Conservation (phyloP, 2,113 vertebrate genomes). For the Lophura nycthemera region DNA sequence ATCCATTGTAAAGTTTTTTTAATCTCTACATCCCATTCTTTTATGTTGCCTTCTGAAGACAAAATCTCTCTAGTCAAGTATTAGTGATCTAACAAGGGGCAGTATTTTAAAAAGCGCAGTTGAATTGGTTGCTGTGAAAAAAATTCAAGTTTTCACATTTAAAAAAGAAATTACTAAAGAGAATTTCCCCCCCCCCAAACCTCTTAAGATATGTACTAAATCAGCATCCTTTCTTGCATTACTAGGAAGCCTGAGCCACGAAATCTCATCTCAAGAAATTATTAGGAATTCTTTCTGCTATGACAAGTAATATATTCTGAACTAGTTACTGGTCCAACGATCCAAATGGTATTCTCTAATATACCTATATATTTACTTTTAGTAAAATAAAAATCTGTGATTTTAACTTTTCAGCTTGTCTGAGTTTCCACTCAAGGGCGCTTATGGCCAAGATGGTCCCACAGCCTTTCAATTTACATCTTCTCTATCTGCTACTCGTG, state of each 20-base stretch:
- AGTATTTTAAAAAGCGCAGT: not conserved
- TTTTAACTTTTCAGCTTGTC: conserved; percentile 21
- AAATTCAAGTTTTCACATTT: conserved; percentile 6
- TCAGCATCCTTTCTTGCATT: not conserved
- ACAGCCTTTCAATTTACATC: not conserved
- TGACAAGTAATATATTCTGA: not conserved
- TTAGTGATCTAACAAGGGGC: not conserved
- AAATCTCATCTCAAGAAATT: conserved; percentile 32
- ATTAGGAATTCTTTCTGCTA: not conserved
- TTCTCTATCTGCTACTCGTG: not conserved
- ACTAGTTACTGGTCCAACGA: not conserved
- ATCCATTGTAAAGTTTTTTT: not conserved
- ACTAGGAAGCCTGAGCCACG: not conserved
- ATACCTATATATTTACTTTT: not conserved
- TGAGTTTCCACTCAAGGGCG: not conserved
- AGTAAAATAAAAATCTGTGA: not conserved
- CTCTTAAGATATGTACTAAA: conserved; percentile 2
- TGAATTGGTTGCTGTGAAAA: not conserved
- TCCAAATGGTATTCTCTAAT: not conserved
- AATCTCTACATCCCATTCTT: not conserved
- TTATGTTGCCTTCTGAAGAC: not conserved
- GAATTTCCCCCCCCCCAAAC: not conserved
- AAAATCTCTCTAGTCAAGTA: not conserved
- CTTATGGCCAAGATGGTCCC: not conserved
- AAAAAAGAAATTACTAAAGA: not conserved